A percentile compares a stretch with the other conserved stretches of the same genome.
Conservation (phyloP, 1,140 invertebrate species). For the Drosophila takahashii region DNA sequence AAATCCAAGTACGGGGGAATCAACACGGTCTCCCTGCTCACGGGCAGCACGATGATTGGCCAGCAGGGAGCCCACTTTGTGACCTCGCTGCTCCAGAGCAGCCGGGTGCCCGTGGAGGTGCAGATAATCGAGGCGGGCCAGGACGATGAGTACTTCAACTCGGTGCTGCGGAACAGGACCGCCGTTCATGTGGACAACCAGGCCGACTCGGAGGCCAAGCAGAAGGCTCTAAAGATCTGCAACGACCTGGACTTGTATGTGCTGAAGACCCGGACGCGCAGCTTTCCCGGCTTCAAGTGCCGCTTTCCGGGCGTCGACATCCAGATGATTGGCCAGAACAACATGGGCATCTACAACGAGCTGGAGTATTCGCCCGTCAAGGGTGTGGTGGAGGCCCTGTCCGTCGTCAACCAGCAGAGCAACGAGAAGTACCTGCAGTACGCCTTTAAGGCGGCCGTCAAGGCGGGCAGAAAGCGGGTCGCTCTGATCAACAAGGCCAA, state of each 20-base stretch:
- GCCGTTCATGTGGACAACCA: constrained; percentile 67
- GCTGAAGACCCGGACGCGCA: constrained; percentile 53
- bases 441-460: constrained; percentile 46
- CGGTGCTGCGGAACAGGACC: constrained; percentile 64
- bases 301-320: constrained; percentile 63
- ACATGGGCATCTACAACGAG: constrained; percentile 68
- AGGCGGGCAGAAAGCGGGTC: constrained; percentile 43
- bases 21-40: constrained; percentile 56
- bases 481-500: constrained; percentile 55
- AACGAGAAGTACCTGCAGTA: constrained; percentile 39
- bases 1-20: constrained; percentile 62
- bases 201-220: constrained; percentile 51
- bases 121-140: constrained; percentile 45
- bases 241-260: constrained; percentile 69
- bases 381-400: constrained; percentile 72
- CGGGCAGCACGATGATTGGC: constrained; percentile 58
- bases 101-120: constrained; percentile 62
- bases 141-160: constrained; percentile 58
- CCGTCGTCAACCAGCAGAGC: constrained; percentile 31
- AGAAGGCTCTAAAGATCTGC: constrained; percentile 50
- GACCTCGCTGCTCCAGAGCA: constrained; percentile 45
- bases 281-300: constrained; percentile 66
- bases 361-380: constrained; percentile 70
- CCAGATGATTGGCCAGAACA: constrained; percentile 63
- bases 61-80: constrained; percentile 65